Evolutionary conservation across 2,797 vertebrate species (phyloP), one percentile per base, ranked within the genome.

Genomic region (Rhinatrema bivittatum): DNA sequence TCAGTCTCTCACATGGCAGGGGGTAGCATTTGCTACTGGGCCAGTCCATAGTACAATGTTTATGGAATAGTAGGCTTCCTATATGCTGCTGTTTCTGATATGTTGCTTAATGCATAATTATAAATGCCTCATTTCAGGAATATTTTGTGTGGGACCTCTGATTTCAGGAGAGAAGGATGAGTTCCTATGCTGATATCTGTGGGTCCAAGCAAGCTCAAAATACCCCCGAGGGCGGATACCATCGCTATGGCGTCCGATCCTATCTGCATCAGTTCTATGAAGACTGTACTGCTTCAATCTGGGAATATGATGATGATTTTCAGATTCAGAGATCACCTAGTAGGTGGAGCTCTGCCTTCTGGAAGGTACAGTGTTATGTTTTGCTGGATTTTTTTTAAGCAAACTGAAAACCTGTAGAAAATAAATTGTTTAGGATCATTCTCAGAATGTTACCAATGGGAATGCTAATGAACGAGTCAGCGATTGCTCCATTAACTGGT

Each of bases 221-320:
- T 14, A 36, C 70, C 26, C 31, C 77, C 0, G 72, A 77, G 21
- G 76, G 79, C 15, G 71, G 82, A 24, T 73, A 74, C 69, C 95
- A 91, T 55, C 91, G 90, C 66, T 99, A 96, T 0, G 95, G 96
- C 41, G 95, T 99, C 54, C 94, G 95, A 25, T 99, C 96, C 53
- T 99, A 99, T 66, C 84, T 99, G 61, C 96, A 99, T 62, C 94
- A 98, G 83, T 98, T 99, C 64, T 99, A 98, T 33, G 96, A 98
- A 68, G 95, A 98, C 68, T 99, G 95, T 74, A 92, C 94, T n/a
- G 87, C 91, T 69, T 95, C 95, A 2, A 94, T 97, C 70, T 98
- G 94, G 95, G 94, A 98, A 73, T 81, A 91, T 50, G 93, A 96
- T 55, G 91, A 97, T 72, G 93, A 97, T 86, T 97, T 97, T 87